Percentiles rank a stretch among this genome's conserved stretches.
These are phyloP conservation scores for Pyxicephalus adspersus DNA, from an alignment of 2,113 vertebrate genomes.

Conservation along the genomic window DNA sequence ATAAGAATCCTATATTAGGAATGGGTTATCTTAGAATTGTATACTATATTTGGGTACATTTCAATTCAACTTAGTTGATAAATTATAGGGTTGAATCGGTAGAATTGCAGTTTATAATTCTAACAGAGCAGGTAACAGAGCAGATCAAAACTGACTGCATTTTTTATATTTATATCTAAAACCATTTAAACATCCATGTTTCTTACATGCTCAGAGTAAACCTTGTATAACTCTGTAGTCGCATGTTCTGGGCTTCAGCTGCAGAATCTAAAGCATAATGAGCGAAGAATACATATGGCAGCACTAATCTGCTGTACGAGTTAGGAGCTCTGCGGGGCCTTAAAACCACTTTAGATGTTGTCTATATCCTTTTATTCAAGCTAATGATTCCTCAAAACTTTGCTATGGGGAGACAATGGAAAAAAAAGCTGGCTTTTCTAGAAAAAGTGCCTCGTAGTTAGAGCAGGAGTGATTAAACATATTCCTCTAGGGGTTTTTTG, in stretches of 20 bases:
- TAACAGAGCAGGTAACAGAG: too few relatives aligned
- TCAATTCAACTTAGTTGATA: too few relatives aligned
- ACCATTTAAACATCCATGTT: not conserved
- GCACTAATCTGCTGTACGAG: conserved; percentile 41
- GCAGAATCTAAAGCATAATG: conserved; percentile 27
- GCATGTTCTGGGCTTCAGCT: not conserved
- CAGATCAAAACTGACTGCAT: conserved; percentile 9
- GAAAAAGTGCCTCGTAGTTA: conserved; percentile 5
- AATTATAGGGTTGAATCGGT: too few relatives aligned
- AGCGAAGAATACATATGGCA: conserved; percentile 23
- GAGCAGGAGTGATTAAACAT: not conserved
- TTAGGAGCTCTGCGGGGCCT: conserved; percentile 45
- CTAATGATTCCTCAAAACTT: conserved; percentile 24
- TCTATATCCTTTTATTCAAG: conserved; percentile 38
- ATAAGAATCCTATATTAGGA: too few relatives aligned
- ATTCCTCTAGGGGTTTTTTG: not conserved
- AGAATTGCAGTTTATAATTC: too few relatives aligned
- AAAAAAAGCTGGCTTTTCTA: conserved; percentile 7
- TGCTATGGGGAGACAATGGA: conserved; percentile 10
- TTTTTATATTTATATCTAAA: not conserved
- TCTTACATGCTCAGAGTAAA: conserved; percentile 21
- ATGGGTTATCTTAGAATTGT: too few relatives aligned
- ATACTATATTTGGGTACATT: too few relatives aligned
- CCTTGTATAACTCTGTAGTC: conserved; percentile 32
- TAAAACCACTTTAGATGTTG: conserved; percentile 47